Evolutionary conservation across 2,888 invertebrate species (phyloP), one percentile per base, ranked within the genome.

Genomic region (Dryocosmus kuriphilus): DNA sequence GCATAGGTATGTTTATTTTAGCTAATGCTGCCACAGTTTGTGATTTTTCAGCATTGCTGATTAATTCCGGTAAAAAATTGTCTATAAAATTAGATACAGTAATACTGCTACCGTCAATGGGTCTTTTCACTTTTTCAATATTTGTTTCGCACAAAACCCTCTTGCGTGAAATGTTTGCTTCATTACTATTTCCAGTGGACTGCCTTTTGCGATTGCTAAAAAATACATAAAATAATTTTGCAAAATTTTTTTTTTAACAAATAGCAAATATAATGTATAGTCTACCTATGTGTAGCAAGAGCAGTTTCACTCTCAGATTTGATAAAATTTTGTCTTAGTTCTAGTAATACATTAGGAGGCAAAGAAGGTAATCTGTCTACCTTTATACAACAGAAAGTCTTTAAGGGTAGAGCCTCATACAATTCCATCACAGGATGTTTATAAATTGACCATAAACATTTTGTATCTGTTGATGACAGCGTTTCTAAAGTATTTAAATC

Each of bases 381-480:
- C n/a, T n/a, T n/a, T n/a, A n/a, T n/a, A n/a, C n/a, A 77, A 71
- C 79, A 79, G 74, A 79, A 77, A 27, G 62, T 74, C 74, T 57
- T 71, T 24, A 61, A 16, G 5, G 76, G 76, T 30, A 57, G 27
- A 46, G 76, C 57, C 67, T 78, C 74, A 61, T 78, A 80, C 46
- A 78, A 74, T 30, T 80, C 80, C 24, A 63, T 27, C 74, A 35
- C 63, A 9, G 80, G 63, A 0, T 62, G 65, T 74, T 80, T 80
- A 22, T 76, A 62, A 7, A 74, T 35, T 73, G 77, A 76, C 80
- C 77, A 79, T n/a, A 75, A 7, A 41, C 77, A 79, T 67, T 79
- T 55, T 27, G 57, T 35, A 61, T 80, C 80, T 14, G 77, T 80
- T 6, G 71, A 71, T 4, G 78, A 78, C 8, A 78, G 38, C 60